Evolutionary conservation across 2,797 vertebrate species (phyloP).

Genomic region (Aselliscus stoliczkanus): DNA sequence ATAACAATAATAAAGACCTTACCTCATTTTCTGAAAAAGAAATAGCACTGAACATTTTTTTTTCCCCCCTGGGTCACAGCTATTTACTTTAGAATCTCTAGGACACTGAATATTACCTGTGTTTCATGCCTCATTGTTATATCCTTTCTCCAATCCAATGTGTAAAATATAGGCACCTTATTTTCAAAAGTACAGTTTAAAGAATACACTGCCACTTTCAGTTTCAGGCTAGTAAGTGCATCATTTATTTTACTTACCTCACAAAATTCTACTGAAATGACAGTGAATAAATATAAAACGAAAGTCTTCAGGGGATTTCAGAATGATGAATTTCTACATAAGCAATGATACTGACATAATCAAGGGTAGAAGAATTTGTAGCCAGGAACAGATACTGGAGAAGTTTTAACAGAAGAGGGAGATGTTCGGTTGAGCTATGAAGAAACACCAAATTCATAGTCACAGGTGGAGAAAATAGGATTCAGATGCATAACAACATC

Average conservation of each 20-base stretch:
- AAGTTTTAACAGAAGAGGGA: background rate
- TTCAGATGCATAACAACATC: background rate
- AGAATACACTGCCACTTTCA: background rate
- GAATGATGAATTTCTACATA: background rate
- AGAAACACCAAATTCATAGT: background rate
- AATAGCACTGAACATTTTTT: background rate
- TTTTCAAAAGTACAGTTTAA: conserved; percentile 27
- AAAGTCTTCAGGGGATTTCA: background rate
- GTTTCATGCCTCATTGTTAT: background rate
- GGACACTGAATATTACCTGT: background rate
- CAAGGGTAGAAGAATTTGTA: background rate
- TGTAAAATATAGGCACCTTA: background rate
- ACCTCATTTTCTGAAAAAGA: conserved; percentile 6
- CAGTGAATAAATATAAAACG: conserved; percentile 26
- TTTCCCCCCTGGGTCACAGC: background rate
- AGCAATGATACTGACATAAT: background rate
- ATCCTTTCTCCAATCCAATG: background rate
- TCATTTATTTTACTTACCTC: conserved; percentile 39
- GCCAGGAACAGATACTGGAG: background rate
- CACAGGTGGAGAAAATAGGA: background rate
- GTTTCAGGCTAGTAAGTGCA: conserved; percentile 12
- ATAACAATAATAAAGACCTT: conserved; percentile 16
- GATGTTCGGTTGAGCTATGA: background rate
- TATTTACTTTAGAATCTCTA: conserved; percentile 19
- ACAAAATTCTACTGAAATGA: background rate